These are phyloP conservation scores for Pelusios castaneus DNA, from an alignment of 2,113 vertebrate species.

Conservation along the genomic window DNA sequence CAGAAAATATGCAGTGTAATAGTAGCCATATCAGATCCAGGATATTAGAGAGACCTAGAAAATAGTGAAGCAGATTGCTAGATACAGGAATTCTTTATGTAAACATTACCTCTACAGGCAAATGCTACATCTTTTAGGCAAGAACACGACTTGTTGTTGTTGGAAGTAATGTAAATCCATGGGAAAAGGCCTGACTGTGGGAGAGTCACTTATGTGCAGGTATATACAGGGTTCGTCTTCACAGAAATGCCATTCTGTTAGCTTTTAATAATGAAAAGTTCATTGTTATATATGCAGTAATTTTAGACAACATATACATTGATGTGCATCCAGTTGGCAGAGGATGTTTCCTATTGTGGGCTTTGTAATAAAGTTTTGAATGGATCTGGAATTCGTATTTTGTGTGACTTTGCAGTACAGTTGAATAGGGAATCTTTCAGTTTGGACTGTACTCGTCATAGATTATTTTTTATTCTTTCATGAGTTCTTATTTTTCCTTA, in stretches of 20 bases:
- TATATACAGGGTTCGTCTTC: background rate
- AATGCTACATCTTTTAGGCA: background rate
- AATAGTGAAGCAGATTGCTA: background rate
- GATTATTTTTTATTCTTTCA: constrained; percentile 35
- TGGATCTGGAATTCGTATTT: rapidly evolving
- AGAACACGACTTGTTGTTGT: background rate
- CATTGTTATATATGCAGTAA: rapidly evolving
- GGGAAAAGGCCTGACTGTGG: rapidly evolving
- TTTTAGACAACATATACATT: rapidly evolving
- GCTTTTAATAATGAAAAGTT: background rate
- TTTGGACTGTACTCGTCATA: rapidly evolving
- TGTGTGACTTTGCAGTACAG: background rate
- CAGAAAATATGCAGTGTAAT: background rate
- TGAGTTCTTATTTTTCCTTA: background rate
- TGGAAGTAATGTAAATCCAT: background rate
- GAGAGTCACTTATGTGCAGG: rapidly evolving
- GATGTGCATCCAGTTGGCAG: background rate
- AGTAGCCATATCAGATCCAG: background rate
- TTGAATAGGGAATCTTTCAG: rapidly evolving
- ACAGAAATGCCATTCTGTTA: background rate
- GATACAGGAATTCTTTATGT: background rate
- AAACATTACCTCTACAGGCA: background rate
- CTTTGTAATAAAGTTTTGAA: rapidly evolving
- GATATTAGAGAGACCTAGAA: background rate
- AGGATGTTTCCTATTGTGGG: rapidly evolving